Percentiles rank a stretch among this genome's conserved stretches.
Conservation (phyloP, 2,797 vertebrate genomes). For the Helostoma temminkii region DNA sequence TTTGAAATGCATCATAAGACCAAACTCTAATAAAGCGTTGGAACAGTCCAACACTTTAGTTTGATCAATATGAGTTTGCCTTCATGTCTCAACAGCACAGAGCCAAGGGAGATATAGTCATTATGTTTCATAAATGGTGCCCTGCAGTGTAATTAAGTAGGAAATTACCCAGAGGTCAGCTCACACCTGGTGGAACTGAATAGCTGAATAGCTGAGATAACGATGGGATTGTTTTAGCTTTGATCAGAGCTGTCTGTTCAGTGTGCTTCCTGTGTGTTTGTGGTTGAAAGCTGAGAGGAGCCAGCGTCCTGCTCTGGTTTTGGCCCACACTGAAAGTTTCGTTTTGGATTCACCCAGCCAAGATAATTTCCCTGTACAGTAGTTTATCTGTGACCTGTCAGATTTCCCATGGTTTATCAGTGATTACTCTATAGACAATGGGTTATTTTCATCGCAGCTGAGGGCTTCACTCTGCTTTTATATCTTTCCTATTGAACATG, state of each 20-base stretch:
- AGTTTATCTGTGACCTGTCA: conserved; percentile 37
- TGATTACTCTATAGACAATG: conserved; percentile 23
- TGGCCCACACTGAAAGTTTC: conserved; percentile 17
- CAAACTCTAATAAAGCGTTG: conserved; percentile 20
- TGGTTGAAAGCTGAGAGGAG: not conserved
- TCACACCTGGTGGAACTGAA: conserved; percentile 68
- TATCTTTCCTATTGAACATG: conserved; percentile 14
- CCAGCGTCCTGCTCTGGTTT: conserved; percentile 7
- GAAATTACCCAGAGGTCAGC: conserved; percentile 70
- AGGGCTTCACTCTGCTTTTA: conserved; percentile 22
- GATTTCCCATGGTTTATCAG: conserved; percentile 25
- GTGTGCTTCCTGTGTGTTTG: conserved; percentile 26
- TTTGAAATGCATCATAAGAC: conserved; percentile 35
- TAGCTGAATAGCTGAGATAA: conserved; percentile 53
- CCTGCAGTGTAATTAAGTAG: conserved; percentile 64
- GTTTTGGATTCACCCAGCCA: conserved; percentile 33
- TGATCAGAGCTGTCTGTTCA: conserved; percentile 52
- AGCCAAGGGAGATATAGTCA: conserved; percentile 40
- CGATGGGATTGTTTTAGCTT: conserved; percentile 55
- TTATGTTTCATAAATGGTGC: conserved; percentile 57
- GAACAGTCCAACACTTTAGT: conserved; percentile 15
- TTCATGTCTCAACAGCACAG: conserved; percentile 36
- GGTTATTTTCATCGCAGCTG: conserved; percentile 34
- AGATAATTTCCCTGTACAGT: conserved; percentile 35
- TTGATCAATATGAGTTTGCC: conserved; percentile 55